Evolutionary conservation across 2,888 invertebrate species (phyloP).

Genomic region (Electrophaes corylata): DNA sequence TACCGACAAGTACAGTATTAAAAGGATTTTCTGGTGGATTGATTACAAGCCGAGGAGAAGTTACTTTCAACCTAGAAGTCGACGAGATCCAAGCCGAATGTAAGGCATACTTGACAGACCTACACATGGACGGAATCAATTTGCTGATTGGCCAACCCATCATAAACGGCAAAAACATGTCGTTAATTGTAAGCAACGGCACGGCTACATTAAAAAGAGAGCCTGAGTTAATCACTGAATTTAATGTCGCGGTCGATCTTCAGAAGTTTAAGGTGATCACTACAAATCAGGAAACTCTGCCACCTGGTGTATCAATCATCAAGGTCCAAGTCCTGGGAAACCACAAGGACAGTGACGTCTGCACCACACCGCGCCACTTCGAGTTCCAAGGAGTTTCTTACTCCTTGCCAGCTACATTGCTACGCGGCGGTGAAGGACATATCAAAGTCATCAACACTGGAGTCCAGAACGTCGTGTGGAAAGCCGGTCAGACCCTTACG

Average conservation of each 20-base stretch:
- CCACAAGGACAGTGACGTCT: constrained; percentile 22
- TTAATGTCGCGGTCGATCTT: background rate
- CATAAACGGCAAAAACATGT: constrained; percentile 32
- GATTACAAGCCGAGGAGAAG: background rate
- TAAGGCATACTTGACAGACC: constrained; percentile 21
- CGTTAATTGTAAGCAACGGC: constrained; percentile 28
- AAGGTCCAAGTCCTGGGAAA: constrained; percentile 5
- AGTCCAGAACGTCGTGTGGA: background rate
- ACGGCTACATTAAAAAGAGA: constrained; percentile 11
- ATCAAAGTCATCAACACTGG: constrained; percentile 42
- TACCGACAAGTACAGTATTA: background rate
- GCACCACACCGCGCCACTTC: constrained; percentile 35
- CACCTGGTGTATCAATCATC: constrained; percentile 1
- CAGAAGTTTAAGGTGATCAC: background rate
- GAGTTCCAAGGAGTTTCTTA: constrained; percentile 38
- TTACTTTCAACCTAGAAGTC: background rate
- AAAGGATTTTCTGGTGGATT: constrained; percentile 3
- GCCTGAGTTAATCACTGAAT: background rate
- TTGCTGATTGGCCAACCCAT: constrained; percentile 42
- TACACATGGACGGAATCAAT: constrained; percentile 24
- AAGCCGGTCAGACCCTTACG: background rate
- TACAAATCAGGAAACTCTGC: background rate
- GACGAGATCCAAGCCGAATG: constrained; percentile 27
- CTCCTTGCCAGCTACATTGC: constrained; percentile 40
- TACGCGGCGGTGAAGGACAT: constrained; percentile 37